Conservation (phyloP, 2,888 invertebrate species). For the Plebejus anna region DNA sequence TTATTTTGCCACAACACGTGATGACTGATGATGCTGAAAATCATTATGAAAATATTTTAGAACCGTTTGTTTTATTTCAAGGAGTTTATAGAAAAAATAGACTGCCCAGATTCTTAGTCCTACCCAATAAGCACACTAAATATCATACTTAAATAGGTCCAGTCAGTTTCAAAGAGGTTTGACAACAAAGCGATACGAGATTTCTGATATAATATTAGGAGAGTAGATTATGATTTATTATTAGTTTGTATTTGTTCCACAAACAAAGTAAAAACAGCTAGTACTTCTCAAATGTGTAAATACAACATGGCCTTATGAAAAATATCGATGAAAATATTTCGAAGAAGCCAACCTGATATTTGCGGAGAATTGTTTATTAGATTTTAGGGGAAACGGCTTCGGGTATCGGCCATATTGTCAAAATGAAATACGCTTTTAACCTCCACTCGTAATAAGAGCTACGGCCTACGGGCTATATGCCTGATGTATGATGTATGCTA, state of each 20-base stretch:
- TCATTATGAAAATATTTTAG: too few species aligned
- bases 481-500: not conserved
- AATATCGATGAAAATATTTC: constrained; percentile 25
- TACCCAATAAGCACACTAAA: not conserved
- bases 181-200: not conserved
- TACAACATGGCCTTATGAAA: not conserved
- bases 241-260: too few species aligned
- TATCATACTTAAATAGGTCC: not conserved
- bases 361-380: constrained; percentile 26
- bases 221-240: too few species aligned
- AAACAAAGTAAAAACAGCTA: not conserved
- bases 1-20: too few species aligned
- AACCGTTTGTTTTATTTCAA: too few species aligned
- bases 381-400: constrained; percentile 22
- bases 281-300: not conserved
- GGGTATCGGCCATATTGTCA: constrained; percentile 12
- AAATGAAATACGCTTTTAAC: constrained; percentile 26
- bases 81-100: too few species aligned
- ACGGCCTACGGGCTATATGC: not conserved
- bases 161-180: not conserved
- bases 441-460: not conserved
- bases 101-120: too few species aligned
- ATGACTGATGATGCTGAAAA: too few species aligned
- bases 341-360: constrained; percentile 16
- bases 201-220: too few species aligned